phyloP scores from a whole-genome alignment of 2,113 vertebrate genomes.

The Gymnorhina tibicen region DNA sequence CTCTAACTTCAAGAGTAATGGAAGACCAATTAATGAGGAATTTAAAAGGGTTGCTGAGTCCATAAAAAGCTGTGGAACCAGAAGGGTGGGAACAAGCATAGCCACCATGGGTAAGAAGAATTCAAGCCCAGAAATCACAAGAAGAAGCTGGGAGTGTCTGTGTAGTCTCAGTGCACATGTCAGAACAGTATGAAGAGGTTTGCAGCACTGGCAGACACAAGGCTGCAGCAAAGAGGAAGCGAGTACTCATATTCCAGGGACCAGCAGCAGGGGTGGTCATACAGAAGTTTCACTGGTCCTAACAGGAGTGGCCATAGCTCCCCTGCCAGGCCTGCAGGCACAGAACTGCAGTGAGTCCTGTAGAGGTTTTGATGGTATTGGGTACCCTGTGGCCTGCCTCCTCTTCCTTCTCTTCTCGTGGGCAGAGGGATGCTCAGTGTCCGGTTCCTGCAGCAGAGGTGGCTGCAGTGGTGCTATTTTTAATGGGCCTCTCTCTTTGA shows the following conservation, averaged over 20 bases:
- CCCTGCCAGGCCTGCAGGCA: background rate
- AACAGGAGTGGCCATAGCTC: background rate
- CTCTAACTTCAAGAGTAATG: background rate
- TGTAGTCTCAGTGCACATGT: background rate
- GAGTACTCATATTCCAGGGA: background rate
- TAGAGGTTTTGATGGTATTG: background rate
- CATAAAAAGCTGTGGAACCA: background rate
- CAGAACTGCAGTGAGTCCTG: background rate
- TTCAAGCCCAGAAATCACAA: background rate
- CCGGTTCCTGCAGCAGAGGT: background rate
- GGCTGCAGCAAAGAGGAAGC: background rate
- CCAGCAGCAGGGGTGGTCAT: background rate
- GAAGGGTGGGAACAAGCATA: accelerated
- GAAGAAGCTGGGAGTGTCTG: background rate
- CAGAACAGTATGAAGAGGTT: background rate
- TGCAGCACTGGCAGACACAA: background rate
- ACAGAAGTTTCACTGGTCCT: background rate
- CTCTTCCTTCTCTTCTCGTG: background rate
- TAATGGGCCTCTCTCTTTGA: background rate
- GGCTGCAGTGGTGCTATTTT: background rate
- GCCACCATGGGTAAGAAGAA: background rate
- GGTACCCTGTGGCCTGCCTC: background rate
- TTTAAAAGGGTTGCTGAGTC: background rate
- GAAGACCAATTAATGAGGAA: background rate
- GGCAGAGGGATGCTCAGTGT: background rate